Conservation (phyloP, 2,113 vertebrate species). For the Thryonomys swinderianus region DNA sequence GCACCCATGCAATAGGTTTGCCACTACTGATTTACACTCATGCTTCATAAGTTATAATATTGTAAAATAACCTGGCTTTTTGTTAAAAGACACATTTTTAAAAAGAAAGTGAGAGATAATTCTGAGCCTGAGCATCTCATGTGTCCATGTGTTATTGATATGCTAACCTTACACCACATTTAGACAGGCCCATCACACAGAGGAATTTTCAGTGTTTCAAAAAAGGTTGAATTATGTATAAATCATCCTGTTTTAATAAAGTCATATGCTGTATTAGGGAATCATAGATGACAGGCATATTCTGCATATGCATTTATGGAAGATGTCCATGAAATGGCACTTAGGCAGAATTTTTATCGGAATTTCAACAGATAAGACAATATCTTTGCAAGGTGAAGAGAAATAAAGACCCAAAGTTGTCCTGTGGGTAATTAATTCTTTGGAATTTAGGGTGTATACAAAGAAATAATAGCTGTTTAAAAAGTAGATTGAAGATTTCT, state of each 20-base stretch:
- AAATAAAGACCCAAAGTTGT: not conserved
- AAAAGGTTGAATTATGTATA: not conserved
- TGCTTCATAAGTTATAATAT: not conserved
- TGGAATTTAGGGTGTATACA: not conserved
- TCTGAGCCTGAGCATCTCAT: not conserved
- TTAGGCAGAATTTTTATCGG: constrained; percentile 3
- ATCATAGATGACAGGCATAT: not conserved
- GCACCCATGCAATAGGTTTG: not conserved
- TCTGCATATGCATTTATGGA: not conserved
- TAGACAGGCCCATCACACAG: not conserved
- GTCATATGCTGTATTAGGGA: not conserved
- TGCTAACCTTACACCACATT: not conserved
- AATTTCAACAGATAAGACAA: constrained; percentile 24
- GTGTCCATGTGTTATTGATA: not conserved
- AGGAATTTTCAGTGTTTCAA: not conserved
- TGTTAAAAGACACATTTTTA: not conserved
- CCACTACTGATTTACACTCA: not conserved
- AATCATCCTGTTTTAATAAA: not conserved
- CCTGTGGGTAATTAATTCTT: not conserved
- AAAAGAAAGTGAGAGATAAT: not conserved
- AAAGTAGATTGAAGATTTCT: not conserved
- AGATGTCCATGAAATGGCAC: not conserved
- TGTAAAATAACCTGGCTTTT: not conserved
- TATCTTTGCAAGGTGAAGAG: not conserved
- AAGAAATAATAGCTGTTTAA: not conserved